These are phyloP conservation scores for Halcyon senegalensis DNA, from an alignment of 2,113 vertebrate species.

Conservation along the genomic window DNA sequence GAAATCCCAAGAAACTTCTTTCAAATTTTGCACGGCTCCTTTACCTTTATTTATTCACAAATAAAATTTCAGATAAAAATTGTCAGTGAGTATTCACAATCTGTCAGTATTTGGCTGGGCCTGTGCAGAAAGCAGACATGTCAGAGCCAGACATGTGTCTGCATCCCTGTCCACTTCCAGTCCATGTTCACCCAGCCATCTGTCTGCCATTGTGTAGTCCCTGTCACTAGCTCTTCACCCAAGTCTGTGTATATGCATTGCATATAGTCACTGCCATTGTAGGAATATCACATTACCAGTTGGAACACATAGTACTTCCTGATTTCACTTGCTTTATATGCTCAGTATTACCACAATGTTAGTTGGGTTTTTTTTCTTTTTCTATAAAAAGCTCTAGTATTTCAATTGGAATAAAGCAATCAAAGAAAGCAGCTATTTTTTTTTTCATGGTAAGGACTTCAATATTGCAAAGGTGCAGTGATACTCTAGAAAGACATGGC, in stretches of 20 bases:
- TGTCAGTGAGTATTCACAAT: neutral
- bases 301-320: neutral
- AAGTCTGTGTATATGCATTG: neutral
- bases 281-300: neutral
- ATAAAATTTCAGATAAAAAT: neutral
- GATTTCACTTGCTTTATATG: neutral
- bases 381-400: neutral
- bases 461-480: neutral
- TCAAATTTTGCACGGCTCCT: neutral
- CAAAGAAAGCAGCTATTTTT: neutral
- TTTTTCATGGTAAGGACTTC: neutral
- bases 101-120: neutral
- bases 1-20: neutral
- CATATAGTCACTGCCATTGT: neutral
- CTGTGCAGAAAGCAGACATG: neutral
- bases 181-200: neutral
- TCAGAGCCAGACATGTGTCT: neutral
- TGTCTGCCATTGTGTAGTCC: neutral
- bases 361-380: neutral
- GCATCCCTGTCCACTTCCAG: neutral
- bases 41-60: neutral
- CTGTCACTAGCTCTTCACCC: neutral
- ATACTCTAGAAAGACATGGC: neutral
- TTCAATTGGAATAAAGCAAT: neutral
- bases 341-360: rapidly evolving